These are phyloP conservation scores for Ammodytes dubius DNA, from an alignment of 2,113 vertebrate species.

Conservation along the genomic window DNA sequence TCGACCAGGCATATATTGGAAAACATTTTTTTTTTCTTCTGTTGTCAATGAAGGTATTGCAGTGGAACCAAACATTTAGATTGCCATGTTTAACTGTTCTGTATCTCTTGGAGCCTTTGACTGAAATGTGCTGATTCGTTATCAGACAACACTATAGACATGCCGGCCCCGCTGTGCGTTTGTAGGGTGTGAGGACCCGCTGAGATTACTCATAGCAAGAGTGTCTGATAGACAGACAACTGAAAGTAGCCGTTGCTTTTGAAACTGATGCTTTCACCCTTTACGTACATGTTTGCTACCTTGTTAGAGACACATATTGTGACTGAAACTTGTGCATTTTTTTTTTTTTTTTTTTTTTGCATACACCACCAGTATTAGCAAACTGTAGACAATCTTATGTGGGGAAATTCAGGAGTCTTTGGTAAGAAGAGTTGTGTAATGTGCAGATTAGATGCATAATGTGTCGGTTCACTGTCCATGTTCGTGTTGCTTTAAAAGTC, in stretches of 20 bases:
- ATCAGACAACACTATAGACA: conserved; percentile 76
- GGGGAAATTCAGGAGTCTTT: conserved; percentile 58
- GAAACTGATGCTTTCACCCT: conserved; percentile 76
- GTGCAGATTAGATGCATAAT: conserved; percentile 59
- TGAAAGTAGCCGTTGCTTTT: conserved; percentile 86
- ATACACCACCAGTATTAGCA: conserved; percentile 78
- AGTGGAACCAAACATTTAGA: conserved; percentile 59
- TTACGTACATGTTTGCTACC: conserved; percentile 59
- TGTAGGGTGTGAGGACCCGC: conserved; percentile 52
- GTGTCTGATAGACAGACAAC: conserved; percentile 72
- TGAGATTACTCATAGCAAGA: conserved; percentile 79
- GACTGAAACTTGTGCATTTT: conserved; percentile 71
- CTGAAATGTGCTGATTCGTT: conserved; percentile 69
- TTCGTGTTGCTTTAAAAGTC: conserved; percentile 53
- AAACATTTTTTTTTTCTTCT: conserved; percentile 46
- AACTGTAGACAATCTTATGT: conserved; percentile 76
- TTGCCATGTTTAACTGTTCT: conserved; percentile 36
- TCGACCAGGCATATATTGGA: conserved; percentile 40
- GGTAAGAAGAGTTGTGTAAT: conserved; percentile 42
- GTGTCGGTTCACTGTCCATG: conserved; percentile 66
- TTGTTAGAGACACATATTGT: conserved; percentile 62
- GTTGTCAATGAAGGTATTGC: conserved; percentile 66
- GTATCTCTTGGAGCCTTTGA: conserved; percentile 50
- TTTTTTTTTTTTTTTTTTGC: conserved; percentile 40
- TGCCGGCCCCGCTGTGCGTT: conserved; percentile 46